Base-by-base conservation (phyloP, 2,797 vertebrate genomes). In the Molossus alvarezi region DNA sequence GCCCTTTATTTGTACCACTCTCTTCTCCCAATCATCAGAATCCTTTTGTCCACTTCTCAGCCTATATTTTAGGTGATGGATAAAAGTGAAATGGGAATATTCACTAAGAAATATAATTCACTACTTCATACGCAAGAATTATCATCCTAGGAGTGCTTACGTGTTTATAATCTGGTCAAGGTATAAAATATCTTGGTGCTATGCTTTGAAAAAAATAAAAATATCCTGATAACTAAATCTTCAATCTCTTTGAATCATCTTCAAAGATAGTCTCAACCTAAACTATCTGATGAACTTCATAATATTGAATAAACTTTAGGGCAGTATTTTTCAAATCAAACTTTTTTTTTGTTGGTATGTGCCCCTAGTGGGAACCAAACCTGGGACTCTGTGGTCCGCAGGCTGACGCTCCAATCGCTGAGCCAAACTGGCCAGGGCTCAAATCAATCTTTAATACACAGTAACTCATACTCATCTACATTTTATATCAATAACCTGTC, bases 271-370 rank as follows among this genome's bases (percentile, higher is more conserved):
- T 67, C 29, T 25, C 29, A 41, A 21, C 76, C 14, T 76, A 88
- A 96, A 71, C 18, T 69, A 82, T 10, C 29, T 80, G 23, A 13
- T 80, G 51, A 72, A 84, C 25, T 33, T 90, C 91, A 9, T 75
- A 67, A 85, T 3, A 55, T 55, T 65, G 65, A 76, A 55, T 81
- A 76, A 51, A 41, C 25, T 55, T 92, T 48, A 69, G 60, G 75
- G 12, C 0, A 29, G 5, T 82, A 15, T 79, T 90, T 87, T 58
- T 10, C 25, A 82, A 91, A 64, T 86, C 18, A 69, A n/a, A n/a
- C n/a, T n/a, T n/a, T n/a, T n/a, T n/a, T n/a, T n/a, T n/a, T n/a
- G n/a, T n/a, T n/a, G n/a, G n/a, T n/a, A n/a, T n/a, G n/a, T n/a
- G n/a, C n/a, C n/a, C n/a, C n/a, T n/a, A n/a, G n/a, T n/a, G n/a